Evolutionary conservation across 2,797 vertebrate species (phyloP).

Genomic region (Craterocephalus amniculus): DNA sequence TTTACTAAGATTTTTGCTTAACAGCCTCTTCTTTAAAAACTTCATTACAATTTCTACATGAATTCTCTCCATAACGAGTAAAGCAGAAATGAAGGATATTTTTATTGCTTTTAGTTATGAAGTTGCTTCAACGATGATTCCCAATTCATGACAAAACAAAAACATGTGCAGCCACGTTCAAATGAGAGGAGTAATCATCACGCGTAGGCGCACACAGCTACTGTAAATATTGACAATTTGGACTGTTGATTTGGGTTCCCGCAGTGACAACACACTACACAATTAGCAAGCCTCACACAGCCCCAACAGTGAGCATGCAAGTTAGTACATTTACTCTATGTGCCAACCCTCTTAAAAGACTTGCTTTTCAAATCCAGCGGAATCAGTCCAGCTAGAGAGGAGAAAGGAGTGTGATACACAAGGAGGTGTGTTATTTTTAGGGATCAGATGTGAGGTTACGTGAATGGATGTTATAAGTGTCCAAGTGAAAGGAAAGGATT

Average conservation of each 20-base stretch:
- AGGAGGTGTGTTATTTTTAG: conserved; percentile 47
- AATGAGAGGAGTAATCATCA: conserved; percentile 10
- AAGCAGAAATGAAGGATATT: background rate
- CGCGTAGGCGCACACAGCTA: background rate
- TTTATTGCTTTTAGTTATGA: background rate
- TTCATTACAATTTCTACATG: background rate
- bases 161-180: conserved; percentile 18
- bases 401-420: conserved; percentile 54
- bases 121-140: conserved; percentile 12
- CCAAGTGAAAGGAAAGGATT: conserved; percentile 48
- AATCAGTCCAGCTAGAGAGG: conserved; percentile 51
- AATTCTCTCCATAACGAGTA: background rate
- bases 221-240: conserved; percentile 10
- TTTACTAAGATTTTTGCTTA: background rate
- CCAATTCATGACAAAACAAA: conserved; percentile 4
- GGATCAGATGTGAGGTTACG: conserved; percentile 46
- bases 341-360: conserved; percentile 28
- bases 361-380: conserved; percentile 40
- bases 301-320: conserved; percentile 72
- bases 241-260: conserved; percentile 33
- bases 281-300: conserved; percentile 46
- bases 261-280: conserved; percentile 22
- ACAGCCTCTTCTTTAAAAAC: background rate
- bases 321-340: conserved; percentile 64
- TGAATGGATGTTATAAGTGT: conserved; percentile 38